Conservation (phyloP, 2,113 vertebrate genomes). For the Periophthalmodon schlosseri region DNA sequence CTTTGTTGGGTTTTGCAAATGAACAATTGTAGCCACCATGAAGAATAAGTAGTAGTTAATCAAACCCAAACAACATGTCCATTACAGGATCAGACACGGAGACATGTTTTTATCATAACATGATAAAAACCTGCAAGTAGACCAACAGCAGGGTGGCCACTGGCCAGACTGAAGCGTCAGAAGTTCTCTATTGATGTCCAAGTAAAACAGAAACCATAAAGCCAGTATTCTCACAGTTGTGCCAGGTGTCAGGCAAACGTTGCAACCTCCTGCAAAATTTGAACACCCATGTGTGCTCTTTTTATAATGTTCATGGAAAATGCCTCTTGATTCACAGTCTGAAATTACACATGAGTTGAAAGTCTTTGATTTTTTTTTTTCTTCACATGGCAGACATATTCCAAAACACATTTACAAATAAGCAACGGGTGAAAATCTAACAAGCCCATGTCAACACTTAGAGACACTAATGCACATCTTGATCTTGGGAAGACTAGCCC, state of each 20-base stretch:
- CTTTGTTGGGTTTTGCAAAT: neutral
- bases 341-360: neutral
- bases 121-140: neutral
- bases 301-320: constrained; percentile 11
- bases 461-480: too few relatives aligned
- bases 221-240: constrained; percentile 38
- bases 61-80: neutral
- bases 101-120: neutral
- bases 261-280: constrained; percentile 38
- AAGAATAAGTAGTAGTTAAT: neutral
- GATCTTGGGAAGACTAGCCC: neutral
- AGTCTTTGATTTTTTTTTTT: neutral
- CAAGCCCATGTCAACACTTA: constrained; percentile 26
- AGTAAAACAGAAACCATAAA: constrained; percentile 22
- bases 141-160: neutral
- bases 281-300: constrained; percentile 16
- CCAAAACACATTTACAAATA: neutral
- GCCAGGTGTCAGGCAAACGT: constrained; percentile 45
- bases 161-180: constrained; percentile 17
- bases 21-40: neutral
- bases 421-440: neutral
- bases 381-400: neutral
- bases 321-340: neutral
- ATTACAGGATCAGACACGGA: neutral
- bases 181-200: constrained; percentile 39